Percentiles rank a stretch among this genome's conserved stretches.
phyloP scores from a whole-genome alignment of 2,888 invertebrate species.

The Eretmocerus hayati region DNA sequence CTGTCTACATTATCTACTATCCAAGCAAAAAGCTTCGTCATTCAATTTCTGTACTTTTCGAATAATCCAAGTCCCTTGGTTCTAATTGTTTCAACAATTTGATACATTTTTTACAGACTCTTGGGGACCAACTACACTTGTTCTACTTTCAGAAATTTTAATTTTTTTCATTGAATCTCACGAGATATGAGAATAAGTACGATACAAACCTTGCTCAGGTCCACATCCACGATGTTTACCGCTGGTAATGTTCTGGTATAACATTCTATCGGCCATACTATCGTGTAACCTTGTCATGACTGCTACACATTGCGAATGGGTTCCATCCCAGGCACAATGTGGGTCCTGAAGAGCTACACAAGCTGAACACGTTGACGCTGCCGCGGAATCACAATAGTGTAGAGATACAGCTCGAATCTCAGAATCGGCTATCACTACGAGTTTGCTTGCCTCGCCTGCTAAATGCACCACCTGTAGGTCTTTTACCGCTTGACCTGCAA shows the following conservation, averaged over 20 bases:
- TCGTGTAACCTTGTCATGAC: constrained; percentile 54
- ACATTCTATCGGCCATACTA: constrained; percentile 53
- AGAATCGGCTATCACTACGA: constrained; percentile 83
- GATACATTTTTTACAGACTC: too few species aligned
- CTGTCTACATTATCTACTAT: too few species aligned
- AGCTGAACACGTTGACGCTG: constrained; percentile 56
- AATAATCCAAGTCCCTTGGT: too few species aligned
- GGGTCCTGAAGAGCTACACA: constrained; percentile 93
- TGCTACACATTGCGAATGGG: constrained; percentile 51
- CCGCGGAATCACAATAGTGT: constrained; percentile 63
- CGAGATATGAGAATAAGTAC: too few species aligned
- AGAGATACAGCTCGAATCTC: constrained; percentile 79
- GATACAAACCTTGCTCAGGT: constrained; percentile 37
- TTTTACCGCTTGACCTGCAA: constrained; percentile 52
- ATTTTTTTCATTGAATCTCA: too few species aligned
- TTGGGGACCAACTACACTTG: too few species aligned
- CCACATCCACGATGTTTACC: constrained; percentile 60
- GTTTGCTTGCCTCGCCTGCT: constrained; percentile 66
- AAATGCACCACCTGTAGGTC: constrained; percentile 62
- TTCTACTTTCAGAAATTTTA: too few species aligned
- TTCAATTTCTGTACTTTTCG: too few species aligned
- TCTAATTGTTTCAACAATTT: too few species aligned
- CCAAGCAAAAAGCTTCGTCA: too few species aligned
- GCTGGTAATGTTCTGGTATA: constrained; percentile 66
- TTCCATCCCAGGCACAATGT: constrained; percentile 92